Evolutionary conservation across 2,888 invertebrate genomes (phyloP), one percentile per base, ranked within the genome.

Genomic region (Cloeon dipterum): DNA sequence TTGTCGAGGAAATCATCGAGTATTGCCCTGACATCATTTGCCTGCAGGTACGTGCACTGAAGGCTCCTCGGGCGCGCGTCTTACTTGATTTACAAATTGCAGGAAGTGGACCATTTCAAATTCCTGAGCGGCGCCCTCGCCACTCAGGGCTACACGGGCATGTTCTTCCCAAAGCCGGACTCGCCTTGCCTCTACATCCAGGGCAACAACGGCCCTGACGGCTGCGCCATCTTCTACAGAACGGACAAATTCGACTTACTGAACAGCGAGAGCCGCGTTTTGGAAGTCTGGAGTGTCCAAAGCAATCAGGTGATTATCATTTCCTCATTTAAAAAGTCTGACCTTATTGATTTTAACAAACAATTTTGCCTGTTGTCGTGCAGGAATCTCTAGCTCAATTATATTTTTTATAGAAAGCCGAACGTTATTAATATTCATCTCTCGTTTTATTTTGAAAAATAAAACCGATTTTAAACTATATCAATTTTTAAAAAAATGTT

Each of bases 61-160:
- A 7, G 23, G n/a, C n/a, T n/a, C n/a, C n/a, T n/a, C n/a, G n/a
- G n/a, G n/a, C n/a, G n/a, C n/a, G n/a, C n/a, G n/a, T n/a, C n/a
- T 8, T 7, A 32, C 32, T 7, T 32, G 32, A 10, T 32, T 16
- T 19, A 20, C 2, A 32, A 4, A 20, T 47, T 50, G 5, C 50
- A 73, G 70, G 77, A 78, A 61, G 75, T 77, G 5, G 79, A 79
- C 52, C 74, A 74, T 50, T 79, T 68, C 49, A 68, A 70, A 43
- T 75, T 72, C 47, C 53, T 79, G 32, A 62, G 68, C 47, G 62
- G 62, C 39, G 59, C 68, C 26, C 52, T 78, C 43, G 62, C 61
- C 7, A 62, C 65, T 1, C 66, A 71, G 51, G 74, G 74, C 17
- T 77, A 73, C 49, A 54, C 56, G 1, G 78, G 78, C 4, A 59